Evolutionary conservation across 2,113 vertebrate species (phyloP).

Genomic region (Paracyprichromis sp.): DNA sequence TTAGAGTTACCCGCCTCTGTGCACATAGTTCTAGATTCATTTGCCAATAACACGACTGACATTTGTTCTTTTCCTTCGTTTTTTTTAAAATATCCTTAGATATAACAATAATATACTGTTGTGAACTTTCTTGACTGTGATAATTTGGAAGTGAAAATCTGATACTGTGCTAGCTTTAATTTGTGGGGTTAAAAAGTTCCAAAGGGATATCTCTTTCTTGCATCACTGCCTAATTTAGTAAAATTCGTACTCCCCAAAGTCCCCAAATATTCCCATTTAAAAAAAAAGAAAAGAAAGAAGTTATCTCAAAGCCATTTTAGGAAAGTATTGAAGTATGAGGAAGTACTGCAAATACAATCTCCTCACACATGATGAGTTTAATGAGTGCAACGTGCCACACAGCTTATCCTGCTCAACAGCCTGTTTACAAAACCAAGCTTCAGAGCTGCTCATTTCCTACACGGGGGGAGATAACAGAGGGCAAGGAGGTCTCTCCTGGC

Average conservation of each 20-base stretch:
- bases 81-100: rapidly evolving
- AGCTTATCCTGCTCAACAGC: not conserved
- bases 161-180: not conserved
- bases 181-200: not conserved
- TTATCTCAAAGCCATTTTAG: not conserved
- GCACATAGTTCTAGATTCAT: not conserved
- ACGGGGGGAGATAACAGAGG: not conserved
- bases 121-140: not conserved
- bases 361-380: not conserved
- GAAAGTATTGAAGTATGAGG: conserved; percentile 24
- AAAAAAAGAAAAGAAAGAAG: not conserved
- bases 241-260: not conserved
- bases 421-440: conserved; percentile 11
- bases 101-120: not conserved
- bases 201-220: not conserved
- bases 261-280: not conserved
- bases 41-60: not conserved
- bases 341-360: not conserved
- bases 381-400: conserved; percentile 14
- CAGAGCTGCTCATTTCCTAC: conserved; percentile 1
- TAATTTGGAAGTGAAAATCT: not conserved
- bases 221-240: not conserved
- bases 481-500: not conserved
- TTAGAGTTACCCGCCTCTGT: not conserved
- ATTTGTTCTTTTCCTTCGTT: not conserved